Percentiles rank a stretch among this genome's conserved stretches.
Conservation (phyloP, 2,888 invertebrate species). For the Meloe dianella region DNA sequence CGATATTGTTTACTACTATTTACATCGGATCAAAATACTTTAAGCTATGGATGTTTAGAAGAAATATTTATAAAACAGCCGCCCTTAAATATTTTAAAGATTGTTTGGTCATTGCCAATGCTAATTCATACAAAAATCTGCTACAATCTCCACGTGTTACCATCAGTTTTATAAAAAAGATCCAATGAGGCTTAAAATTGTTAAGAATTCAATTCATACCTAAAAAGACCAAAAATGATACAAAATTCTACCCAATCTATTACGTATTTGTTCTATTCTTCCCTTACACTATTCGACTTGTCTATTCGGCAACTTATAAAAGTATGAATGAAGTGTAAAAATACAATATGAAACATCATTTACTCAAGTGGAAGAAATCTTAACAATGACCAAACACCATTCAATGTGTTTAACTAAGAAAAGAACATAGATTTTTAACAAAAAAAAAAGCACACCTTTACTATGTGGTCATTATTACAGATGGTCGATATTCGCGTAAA, state of each 20-base stretch:
- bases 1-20: no score
- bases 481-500: neutral
- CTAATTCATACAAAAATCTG: neutral
- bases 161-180: neutral
- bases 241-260: constrained; percentile 3
- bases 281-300: neutral
- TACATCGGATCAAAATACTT: no score
- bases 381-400: constrained; percentile 4
- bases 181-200: constrained; percentile 2
- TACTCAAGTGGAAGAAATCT: constrained; percentile 4
- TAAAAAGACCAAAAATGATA: neutral
- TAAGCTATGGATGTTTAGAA: no score
- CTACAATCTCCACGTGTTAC: neutral
- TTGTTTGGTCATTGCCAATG: neutral
- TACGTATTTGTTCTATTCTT: neutral
- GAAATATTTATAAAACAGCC: neutral
- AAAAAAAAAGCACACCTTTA: neutral
- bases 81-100: neutral
- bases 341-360: neutral
- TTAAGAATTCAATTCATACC: neutral
- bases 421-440: neutral
- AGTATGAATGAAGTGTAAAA: neutral
- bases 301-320: constrained; percentile 1
- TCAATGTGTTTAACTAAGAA: neutral
- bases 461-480: neutral